Evolutionary conservation across 2,888 invertebrate genomes (phyloP).

Genomic region (Maniola hyperantus): DNA sequence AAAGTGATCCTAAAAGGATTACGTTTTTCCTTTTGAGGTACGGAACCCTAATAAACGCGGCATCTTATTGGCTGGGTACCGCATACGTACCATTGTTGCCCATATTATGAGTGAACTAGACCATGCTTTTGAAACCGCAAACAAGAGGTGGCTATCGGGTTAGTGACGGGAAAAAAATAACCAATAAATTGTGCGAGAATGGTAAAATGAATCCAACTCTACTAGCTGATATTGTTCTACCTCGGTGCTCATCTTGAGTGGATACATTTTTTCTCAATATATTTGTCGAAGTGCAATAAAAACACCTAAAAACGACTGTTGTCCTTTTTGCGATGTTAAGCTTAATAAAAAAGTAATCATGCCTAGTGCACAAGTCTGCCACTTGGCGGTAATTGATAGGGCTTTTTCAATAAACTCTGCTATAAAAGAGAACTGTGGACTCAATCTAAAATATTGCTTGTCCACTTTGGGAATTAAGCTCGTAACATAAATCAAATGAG

Average conservation of each 20-base stretch:
- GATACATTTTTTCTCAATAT: background rate
- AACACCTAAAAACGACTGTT: background rate
- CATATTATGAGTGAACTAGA: too few relatives aligned
- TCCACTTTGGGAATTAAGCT: slow-evolving; percentile 6
- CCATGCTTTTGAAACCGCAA: too few relatives aligned
- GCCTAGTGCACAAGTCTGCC: slow-evolving; percentile 12
- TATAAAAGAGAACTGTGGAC: slow-evolving; percentile 1
- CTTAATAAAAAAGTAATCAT: slow-evolving; percentile 18
- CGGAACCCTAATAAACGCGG: too few relatives aligned
- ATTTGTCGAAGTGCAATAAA: background rate
- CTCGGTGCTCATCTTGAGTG: background rate
- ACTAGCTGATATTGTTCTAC: too few relatives aligned
- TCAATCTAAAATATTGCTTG: slow-evolving; percentile 13
- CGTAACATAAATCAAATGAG: background rate
- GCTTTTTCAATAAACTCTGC: slow-evolving; percentile 12
- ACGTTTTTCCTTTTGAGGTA: too few relatives aligned
- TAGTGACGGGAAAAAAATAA: too few relatives aligned
- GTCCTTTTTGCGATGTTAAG: background rate
- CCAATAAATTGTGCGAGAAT: too few relatives aligned
- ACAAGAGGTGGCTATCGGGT: too few relatives aligned
- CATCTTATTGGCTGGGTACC: too few relatives aligned
- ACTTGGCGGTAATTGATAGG: slow-evolving; percentile 14
- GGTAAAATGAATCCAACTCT: too few relatives aligned
- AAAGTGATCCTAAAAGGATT: too few relatives aligned
- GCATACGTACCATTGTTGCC: too few relatives aligned